Base-by-base conservation (phyloP, 2,888 invertebrate species). In the Eupithecia abbreviata region DNA sequence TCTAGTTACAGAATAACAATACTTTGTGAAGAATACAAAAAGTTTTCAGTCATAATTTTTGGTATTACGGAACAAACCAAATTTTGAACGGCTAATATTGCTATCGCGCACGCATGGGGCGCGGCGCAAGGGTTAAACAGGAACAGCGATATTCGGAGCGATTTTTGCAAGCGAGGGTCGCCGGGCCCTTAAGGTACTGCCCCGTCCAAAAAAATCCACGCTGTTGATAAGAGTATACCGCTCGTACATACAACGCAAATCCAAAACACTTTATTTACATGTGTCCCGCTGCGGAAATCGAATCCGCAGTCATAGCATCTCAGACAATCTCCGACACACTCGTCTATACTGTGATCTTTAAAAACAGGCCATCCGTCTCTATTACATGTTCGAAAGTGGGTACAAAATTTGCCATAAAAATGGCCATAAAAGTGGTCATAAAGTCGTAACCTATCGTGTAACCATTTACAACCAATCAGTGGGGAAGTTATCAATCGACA, bases 391-490 rank as follows among this genome's bases (percentile, higher is more conserved):
- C 62, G 62, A 62, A 62, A 77, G 77, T 74, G 62, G 71, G 15
- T 51, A 62, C 6, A 47, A 47, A 47, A 45, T 49, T 58, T 30
- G 45, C 65, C 72, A 68, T 72, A 70, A 47, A 47, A 45, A 42
- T 58, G 41, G 45, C 67, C 73, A 67, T 71, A 67, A 55, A 58
- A 49, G 66, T 65, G 47, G 47, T 69, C 74, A 62, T 72, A 70
- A 62, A 62, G 62, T 30, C 30, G 70, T 70, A 75, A 66, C 66
- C 77, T 45, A 71, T 68, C 68, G 30, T 67, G 30, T 68, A 62
- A 62, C 62, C 9, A 12, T 30, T 62, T 30, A 62, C 62, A 68
- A 70, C 72, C 70, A 77, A 77, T 77, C 71, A 74, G 10, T 13
- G 7, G 30, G 62, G 10, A 62, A 62, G 13, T 58, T 18, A 41